These are phyloP conservation scores for Tenthredo mesomela DNA, from an alignment of 2,888 invertebrate species.

Conservation along the genomic window DNA sequence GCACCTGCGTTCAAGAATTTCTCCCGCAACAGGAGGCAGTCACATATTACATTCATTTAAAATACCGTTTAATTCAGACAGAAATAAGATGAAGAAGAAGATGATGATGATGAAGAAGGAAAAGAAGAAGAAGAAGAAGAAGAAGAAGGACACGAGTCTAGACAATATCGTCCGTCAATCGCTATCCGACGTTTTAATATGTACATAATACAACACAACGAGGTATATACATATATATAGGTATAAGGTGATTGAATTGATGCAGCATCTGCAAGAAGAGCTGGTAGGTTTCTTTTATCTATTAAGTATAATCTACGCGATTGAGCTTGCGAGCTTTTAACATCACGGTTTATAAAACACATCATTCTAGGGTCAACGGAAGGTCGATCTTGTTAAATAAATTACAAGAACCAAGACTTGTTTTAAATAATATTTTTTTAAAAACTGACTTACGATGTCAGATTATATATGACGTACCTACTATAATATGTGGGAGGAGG, in stretches of 20 bases:
- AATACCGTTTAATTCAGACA: slow-evolving; percentile 12
- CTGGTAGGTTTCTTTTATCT: background rate
- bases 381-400: slow-evolving; percentile 10
- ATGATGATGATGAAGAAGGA: background rate
- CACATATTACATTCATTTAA: slow-evolving; percentile 27
- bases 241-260: background rate
- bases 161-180: slow-evolving; percentile 34
- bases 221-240: background rate
- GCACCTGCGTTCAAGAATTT: slow-evolving; percentile 4
- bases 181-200: background rate
- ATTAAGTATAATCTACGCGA: background rate
- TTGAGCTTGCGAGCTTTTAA: background rate
- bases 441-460: background rate
- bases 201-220: background rate
- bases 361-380: background rate
- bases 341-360: background rate
- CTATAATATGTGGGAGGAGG: background rate
- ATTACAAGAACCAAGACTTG: background rate
- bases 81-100: background rate
- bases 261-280: background rate
- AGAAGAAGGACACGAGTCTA: background rate
- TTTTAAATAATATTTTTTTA: background rate
- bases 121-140: background rate
- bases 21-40: background rate
- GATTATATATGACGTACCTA: background rate